Conservation (phyloP, 1,140 invertebrate species). For the Idris sp. region DNA sequence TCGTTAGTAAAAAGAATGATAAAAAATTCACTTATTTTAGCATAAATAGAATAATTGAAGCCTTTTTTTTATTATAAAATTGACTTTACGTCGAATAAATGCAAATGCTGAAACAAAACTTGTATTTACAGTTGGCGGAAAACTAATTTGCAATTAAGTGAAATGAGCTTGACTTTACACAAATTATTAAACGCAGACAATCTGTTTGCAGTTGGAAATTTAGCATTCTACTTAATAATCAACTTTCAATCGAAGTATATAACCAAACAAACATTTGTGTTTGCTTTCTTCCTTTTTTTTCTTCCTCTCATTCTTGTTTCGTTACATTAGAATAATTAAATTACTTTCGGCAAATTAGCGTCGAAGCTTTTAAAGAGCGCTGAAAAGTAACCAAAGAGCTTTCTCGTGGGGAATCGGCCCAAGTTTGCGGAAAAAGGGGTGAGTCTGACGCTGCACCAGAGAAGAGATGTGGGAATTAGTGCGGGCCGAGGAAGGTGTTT, state of each 20-base stretch:
- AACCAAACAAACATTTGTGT: slow-evolving; percentile 35
- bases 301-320: slow-evolving; percentile 52
- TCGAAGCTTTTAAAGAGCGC: slow-evolving; percentile 70
- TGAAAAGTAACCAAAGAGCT: slow-evolving; percentile 69
- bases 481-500: slow-evolving; percentile 56
- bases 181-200: background rate
- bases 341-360: slow-evolving; percentile 71
- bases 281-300: too few species aligned
- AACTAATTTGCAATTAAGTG: too few species aligned
- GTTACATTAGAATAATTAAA: slow-evolving; percentile 73
- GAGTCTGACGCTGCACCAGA: slow-evolving; percentile 63
- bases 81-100: too few species aligned
- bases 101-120: too few species aligned
- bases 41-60: too few species aligned
- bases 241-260: slow-evolving; percentile 35
- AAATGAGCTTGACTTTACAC: too few species aligned
- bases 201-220: background rate
- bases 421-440: slow-evolving; percentile 68
- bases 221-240: slow-evolving; percentile 13
- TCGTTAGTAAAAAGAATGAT: too few species aligned
- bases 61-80: too few species aligned
- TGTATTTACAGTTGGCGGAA: too few species aligned
- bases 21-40: too few species aligned
- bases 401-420: slow-evolving; percentile 60
- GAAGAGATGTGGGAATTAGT: slow-evolving; percentile 60